Evolutionary conservation across 2,888 invertebrate genomes (phyloP), one percentile per base, ranked within the genome.

Genomic region (Seira sanloemensis): DNA sequence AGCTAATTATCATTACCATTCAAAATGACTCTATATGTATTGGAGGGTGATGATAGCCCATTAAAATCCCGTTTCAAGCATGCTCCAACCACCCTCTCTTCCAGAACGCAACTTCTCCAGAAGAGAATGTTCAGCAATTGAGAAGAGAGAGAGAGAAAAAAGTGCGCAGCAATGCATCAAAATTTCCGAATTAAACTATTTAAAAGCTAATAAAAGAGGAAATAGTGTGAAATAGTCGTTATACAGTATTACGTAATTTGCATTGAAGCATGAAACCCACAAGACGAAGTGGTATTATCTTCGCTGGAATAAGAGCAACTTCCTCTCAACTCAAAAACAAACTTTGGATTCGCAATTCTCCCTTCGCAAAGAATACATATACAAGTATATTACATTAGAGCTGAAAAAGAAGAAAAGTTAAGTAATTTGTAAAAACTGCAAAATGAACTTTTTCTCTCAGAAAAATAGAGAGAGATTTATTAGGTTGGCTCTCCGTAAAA

Each of bases 391-490:
- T 62, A 62, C 21, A 62, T 62, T 62, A 62, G 62, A 23, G 21
- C n/a, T n/a, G 12, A 23, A 62, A 21, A 19, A 9, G 62, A 62
- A 62, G 62, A 21, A 62, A 62, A 62, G 62, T 62, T 62, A 16
- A 24, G 75, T 75, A 72, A 78, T 78, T 78, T 72, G 78, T 78
- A 78, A 71, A 78, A 72, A 72, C 46, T 72, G 72, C 69, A 78
- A 78, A 72, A 78, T 72, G 72, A 78, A 78, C 78, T 71, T 78
- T 67, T 46, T n/a, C n/a, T 1, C 5, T 23, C 27, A 58, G 58
- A 78, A 78, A 65, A n/a, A n/a, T n/a, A 37, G 50, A 65, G 78
- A 78, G 72, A 78, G 78, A 78, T 78, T 78, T 78, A 78, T 78
- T 78, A 78, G 69, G 65, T 65, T 62, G 78, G 78, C 78, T 72